Evolutionary conservation across 1,140 invertebrate species (phyloP).

Genomic region (Oedothorax gibbosus): DNA sequence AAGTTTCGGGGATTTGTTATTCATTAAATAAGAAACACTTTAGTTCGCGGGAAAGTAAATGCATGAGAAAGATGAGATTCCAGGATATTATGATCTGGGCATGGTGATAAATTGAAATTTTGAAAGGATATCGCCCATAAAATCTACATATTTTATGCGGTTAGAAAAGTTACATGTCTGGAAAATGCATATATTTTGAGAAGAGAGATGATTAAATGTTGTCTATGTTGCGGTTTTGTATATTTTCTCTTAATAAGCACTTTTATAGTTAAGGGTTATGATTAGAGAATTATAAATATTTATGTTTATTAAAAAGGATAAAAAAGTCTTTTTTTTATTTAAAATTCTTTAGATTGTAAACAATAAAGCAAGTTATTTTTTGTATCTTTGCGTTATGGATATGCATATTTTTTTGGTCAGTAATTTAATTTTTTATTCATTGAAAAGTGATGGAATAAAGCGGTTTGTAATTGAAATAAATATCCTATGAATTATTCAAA

Average conservation of each 20-base stretch:
- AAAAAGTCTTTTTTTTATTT: too few relatives aligned
- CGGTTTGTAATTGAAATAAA: too few relatives aligned
- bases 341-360: too few relatives aligned
- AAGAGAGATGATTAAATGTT: neutral
- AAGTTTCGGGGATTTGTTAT: conserved; percentile 44
- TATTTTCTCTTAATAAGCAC: too few relatives aligned
- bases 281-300: conserved; percentile 21
- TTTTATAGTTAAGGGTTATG: neutral
- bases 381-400: too few relatives aligned
- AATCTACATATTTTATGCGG: conserved; percentile 38
- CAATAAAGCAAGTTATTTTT: too few relatives aligned
- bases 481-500: too few relatives aligned
- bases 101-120: conserved; percentile 39
- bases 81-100: conserved; percentile 11
- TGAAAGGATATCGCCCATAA: conserved; percentile 15
- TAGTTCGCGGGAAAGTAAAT: conserved; percentile 21
- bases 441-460: too few relatives aligned
- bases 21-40: conserved; percentile 53
- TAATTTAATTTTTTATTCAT: too few relatives aligned
- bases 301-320: neutral
- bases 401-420: too few relatives aligned
- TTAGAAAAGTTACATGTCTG: conserved; percentile 7
- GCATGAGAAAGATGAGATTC: conserved; percentile 11
- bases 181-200: neutral
- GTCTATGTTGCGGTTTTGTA: too few relatives aligned